Evolutionary conservation across 2,888 invertebrate species (phyloP).

Genomic region (Athalia cordata): DNA sequence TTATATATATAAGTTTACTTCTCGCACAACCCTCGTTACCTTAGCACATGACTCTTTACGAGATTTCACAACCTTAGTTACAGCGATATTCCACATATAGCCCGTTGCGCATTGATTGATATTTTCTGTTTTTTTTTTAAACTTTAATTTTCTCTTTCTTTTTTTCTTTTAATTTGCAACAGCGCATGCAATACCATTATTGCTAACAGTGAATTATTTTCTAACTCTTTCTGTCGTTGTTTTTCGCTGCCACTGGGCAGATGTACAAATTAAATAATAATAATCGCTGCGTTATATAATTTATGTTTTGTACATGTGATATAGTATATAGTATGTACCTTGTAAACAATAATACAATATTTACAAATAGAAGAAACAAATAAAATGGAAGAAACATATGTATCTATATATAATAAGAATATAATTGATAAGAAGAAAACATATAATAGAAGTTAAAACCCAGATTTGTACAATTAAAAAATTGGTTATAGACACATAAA

Average conservation of each 20-base stretch:
- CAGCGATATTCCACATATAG: not conserved
- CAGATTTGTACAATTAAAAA: conserved; percentile 11
- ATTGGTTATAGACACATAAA: not conserved
- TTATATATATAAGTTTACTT: not conserved
- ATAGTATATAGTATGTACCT: not conserved
- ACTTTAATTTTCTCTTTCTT: not conserved
- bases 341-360: conserved; percentile 20
- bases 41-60: conserved; percentile 35
- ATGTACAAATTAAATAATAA: not conserved
- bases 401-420: not conserved
- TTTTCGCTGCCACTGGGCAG: too few species aligned
- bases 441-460: not conserved
- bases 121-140: not conserved
- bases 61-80: conserved; percentile 36
- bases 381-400: not conserved
- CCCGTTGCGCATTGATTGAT: too few species aligned
- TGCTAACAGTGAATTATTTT: too few species aligned
- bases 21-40: conserved; percentile 26
- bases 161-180: not conserved
- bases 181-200: not conserved
- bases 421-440: not conserved
- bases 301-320: not conserved
- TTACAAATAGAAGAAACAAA: not conserved
- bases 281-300: not conserved
- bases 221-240: too few species aligned